These are phyloP conservation scores for Conchocele bisecta DNA, from an alignment of 2,888 invertebrate genomes.

Conservation along the genomic window DNA sequence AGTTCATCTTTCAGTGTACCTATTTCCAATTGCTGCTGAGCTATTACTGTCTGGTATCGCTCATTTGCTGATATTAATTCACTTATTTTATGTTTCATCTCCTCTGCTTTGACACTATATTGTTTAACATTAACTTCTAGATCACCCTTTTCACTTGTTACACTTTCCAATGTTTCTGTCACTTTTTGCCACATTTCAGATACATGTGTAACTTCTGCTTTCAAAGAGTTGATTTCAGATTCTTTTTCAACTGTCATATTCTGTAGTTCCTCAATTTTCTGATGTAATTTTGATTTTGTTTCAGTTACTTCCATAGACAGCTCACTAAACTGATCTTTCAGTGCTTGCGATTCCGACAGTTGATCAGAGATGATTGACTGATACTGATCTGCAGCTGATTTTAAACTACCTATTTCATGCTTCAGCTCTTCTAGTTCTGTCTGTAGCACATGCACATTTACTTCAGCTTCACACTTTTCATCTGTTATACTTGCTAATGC, in stretches of 20 bases:
- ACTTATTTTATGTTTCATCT: constrained; percentile 23
- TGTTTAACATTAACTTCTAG: constrained; percentile 2
- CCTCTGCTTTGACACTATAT: constrained; percentile 30
- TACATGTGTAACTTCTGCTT: constrained; percentile 24
- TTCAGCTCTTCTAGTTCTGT: neutral
- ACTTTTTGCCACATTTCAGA: constrained; percentile 17
- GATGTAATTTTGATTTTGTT: neutral
- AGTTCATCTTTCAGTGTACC: constrained; percentile 46
- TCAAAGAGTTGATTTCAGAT: constrained; percentile 11
- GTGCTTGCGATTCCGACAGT: neutral
- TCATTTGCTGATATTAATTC: constrained; percentile 30
- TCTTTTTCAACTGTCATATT: constrained; percentile 8
- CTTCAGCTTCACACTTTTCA: neutral
- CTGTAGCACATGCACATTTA: constrained; percentile 12
- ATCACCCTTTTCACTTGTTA: constrained; percentile 31
- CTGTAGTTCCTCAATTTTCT: neutral
- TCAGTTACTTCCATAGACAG: neutral
- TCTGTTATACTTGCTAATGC: constrained; percentile 1
- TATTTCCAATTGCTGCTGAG: constrained; percentile 33
- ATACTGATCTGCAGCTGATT: no score
- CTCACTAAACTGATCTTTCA: constrained; percentile 11
- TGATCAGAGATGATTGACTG: no score
- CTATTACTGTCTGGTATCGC: constrained; percentile 15
- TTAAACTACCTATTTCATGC: neutral
- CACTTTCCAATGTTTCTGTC: constrained; percentile 10